These are phyloP conservation scores for Cecropterus lyciades DNA, from an alignment of 1,140 invertebrate genomes.

Conservation along the genomic window DNA sequence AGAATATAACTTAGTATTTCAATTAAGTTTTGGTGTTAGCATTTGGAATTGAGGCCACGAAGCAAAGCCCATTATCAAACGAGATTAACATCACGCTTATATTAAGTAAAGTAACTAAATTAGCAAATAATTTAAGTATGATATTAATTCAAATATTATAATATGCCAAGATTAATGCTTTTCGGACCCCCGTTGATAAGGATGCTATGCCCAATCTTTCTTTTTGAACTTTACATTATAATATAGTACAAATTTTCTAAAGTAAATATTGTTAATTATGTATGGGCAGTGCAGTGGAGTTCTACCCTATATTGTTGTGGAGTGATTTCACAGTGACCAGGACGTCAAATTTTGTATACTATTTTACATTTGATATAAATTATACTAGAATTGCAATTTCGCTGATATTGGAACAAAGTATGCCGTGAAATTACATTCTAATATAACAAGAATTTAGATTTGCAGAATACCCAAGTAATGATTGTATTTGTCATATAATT, in stretches of 20 bases:
- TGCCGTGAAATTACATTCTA: background rate
- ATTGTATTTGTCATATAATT: conserved; percentile 4
- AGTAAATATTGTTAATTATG: conserved; percentile 7
- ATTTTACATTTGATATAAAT: conserved; percentile 15
- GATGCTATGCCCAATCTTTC: conserved; percentile 1
- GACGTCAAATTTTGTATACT: conserved; percentile 25
- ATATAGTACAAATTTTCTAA: conserved; percentile 23
- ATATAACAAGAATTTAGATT: background rate
- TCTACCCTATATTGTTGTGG: conserved; percentile 8
- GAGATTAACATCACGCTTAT: background rate
- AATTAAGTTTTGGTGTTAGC: conserved; percentile 7
- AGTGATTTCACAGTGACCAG: conserved; percentile 10
- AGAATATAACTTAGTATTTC: conserved; percentile 4
- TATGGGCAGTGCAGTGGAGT: conserved; percentile 4
- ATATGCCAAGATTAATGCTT: conserved; percentile 4
- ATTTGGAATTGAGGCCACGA: conserved; percentile 2
- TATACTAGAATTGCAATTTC: conserved; percentile 11
- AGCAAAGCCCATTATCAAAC: background rate
- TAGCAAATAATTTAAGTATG: conserved; percentile 2
- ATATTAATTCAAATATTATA: background rate
- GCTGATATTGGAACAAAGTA: conserved; percentile 9
- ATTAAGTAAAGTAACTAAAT: conserved; percentile 5
- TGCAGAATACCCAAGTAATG: background rate
- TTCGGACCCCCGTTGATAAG: conserved; percentile 1
- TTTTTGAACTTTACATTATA: conserved; percentile 15